These are phyloP conservation scores for Neoascia interrupta DNA, from an alignment of 2,888 invertebrate genomes.

Conservation along the genomic window DNA sequence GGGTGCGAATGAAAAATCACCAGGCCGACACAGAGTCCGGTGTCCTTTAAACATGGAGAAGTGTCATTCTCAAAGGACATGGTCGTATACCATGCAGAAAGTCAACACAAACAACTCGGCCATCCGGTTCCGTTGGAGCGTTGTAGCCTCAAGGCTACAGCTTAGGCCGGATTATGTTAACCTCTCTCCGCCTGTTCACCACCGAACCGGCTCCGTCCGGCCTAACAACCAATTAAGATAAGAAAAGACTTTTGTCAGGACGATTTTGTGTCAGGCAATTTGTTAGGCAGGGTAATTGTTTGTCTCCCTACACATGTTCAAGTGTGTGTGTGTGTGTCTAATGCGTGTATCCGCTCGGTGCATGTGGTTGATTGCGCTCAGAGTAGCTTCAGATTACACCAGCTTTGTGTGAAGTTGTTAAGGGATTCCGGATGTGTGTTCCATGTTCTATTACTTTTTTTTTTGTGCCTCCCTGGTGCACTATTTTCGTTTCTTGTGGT, in stretches of 20 bases:
- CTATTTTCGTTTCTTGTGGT: conserved; percentile 45
- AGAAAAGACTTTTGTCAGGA: conserved; percentile 69
- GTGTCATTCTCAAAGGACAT: conserved; percentile 8
- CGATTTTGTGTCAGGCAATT: conserved; percentile 69
- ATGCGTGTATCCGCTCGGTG: conserved; percentile 8
- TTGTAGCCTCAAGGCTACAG: conserved; percentile 57
- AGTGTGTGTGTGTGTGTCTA: conserved; percentile 20
- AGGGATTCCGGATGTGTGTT: conserved; percentile 60
- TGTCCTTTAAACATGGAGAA: conserved; percentile 40
- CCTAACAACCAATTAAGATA: conserved; percentile 69
- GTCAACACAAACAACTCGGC: conserved; percentile 21
- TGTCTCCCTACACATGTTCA: conserved; percentile 8
- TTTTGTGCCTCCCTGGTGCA: background rate
- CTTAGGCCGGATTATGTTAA: conserved; percentile 63
- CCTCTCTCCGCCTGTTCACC: conserved; percentile 34
- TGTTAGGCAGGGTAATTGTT: conserved; percentile 65
- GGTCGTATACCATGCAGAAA: conserved; percentile 1
- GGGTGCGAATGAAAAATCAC: conserved; percentile 44
- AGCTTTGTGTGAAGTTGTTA: conserved; percentile 68
- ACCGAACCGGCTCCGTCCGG: background rate
- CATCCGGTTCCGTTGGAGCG: conserved; percentile 49
- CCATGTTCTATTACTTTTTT: conserved; percentile 10
- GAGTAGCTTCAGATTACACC: conserved; percentile 65
- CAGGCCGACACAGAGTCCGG: conserved; percentile 41
- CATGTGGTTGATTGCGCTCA: conserved; percentile 65